phyloP scores from a whole-genome alignment of 2,797 vertebrate genomes.

The Intellagama lesueurii region DNA sequence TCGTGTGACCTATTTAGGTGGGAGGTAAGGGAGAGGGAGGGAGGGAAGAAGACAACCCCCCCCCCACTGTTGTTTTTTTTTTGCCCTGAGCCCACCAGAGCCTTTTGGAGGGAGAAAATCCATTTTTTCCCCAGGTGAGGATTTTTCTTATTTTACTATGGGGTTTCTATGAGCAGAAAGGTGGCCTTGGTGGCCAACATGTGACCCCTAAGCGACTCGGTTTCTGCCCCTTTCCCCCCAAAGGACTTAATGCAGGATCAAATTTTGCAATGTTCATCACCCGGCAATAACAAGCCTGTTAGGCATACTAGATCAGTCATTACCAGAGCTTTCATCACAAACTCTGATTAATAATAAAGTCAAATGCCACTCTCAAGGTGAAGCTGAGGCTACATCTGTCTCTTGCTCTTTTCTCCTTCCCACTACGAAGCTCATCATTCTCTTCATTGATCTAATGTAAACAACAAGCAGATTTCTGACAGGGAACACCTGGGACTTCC shows the following conservation, averaged over 20 bases:
- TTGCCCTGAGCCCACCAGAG: too few species aligned
- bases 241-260: neutral
- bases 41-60: too few species aligned
- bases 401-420: constrained; percentile 7
- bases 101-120: too few species aligned
- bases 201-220: too few species aligned
- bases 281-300: neutral
- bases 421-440: neutral
- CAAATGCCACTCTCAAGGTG: constrained; percentile 18
- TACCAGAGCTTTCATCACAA: constrained; percentile 7
- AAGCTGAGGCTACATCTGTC: constrained; percentile 7
- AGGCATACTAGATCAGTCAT: neutral
- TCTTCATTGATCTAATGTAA: neutral
- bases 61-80: too few species aligned
- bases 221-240: too few species aligned
- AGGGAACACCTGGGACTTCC: neutral
- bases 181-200: too few species aligned
- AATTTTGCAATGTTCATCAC: neutral
- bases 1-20: too few species aligned
- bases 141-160: too few species aligned
- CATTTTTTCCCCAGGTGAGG: too few species aligned
- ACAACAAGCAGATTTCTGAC: neutral
- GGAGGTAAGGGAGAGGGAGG: too few species aligned
- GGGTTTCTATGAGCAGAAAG: too few species aligned
- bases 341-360: constrained; percentile 6